Evolutionary conservation across 1,140 invertebrate species (phyloP), one percentile per base, ranked within the genome.

Genomic region (Anthonomus grandis): DNA sequence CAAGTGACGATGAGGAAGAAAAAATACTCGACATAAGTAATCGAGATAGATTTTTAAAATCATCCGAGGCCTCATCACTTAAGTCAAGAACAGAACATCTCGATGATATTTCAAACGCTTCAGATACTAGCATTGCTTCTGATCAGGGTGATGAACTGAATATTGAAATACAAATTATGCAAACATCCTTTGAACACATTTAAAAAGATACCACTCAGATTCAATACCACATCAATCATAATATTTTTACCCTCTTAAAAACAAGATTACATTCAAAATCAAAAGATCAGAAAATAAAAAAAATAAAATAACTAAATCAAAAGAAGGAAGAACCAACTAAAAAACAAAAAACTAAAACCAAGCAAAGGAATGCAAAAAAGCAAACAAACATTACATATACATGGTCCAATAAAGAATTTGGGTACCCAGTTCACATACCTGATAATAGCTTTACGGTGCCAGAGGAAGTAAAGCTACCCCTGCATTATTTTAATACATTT

Each of bases 401-500:
- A n/a, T n/a, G n/a, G 21, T 52, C 49, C 19, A 21, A 41, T 23
- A 25, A 52, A 52, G 18, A 52, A 52, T 52, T 52, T 52, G n/a
- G 12, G 34, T 52, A 41, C 41, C 37, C 49, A 52, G 27, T 31
- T 8, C 6, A 31, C 27, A 31, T 31, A n/a, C 6, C n/a, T 31
- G 36, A 39, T 39, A 22, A 41, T 10, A 37, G 18, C 36, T 39
- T 52, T 22, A 39, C 49, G 41, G 5, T n/a, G 27, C 27, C 27
- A 31, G n/a, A n/a, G 27, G 6, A 6, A 8, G 27, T n/a, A 31
- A 31, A 31, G 6, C 27, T 31, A 31, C 27, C 27, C 27, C 27
- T n/a, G 27, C 27, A 6, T 31, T 31, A 31, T 8, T 31, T 31
- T n/a, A 31, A 31, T 6, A n/a, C 27, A 31, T 31, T 31, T 31